phyloP scores from a whole-genome alignment of 2,113 vertebrate species.

The Tichodroma muraria region DNA sequence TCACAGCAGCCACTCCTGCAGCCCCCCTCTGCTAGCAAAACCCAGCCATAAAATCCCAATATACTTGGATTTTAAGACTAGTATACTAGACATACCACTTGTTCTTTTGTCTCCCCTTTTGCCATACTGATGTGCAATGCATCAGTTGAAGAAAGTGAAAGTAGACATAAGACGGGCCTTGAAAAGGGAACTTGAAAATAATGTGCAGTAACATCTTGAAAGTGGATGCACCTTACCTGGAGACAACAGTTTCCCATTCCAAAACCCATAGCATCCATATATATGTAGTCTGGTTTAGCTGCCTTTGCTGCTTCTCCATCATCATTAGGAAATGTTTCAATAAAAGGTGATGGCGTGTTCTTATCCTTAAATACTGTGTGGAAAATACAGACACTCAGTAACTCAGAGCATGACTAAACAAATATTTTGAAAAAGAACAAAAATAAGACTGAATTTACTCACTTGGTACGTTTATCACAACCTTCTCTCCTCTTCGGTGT shows the following conservation, averaged over 20 bases:
- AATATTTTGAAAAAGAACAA: background rate
- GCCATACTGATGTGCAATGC: background rate
- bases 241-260: slow-evolving; percentile 99
- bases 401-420: background rate
- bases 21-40: background rate
- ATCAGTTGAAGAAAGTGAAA: background rate
- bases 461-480: slow-evolving; percentile 97
- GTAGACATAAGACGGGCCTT: background rate
- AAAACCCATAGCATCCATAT: slow-evolving; percentile 99
- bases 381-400: background rate
- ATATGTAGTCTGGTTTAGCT: slow-evolving; percentile 87
- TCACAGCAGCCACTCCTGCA: background rate
- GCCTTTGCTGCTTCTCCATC: slow-evolving; percentile 83
- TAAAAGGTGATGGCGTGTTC: slow-evolving; percentile 85
- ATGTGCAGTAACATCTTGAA: background rate
- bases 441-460: slow-evolving; percentile 41
- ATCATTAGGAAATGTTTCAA: slow-evolving; percentile 86
- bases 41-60: background rate
- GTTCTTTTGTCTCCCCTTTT: background rate
- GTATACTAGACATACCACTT: background rate
- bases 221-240: slow-evolving; percentile 75
- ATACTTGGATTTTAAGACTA: background rate
- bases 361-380: slow-evolving; percentile 90
- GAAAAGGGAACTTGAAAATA: background rate
- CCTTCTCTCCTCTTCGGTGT: slow-evolving; percentile 92